phyloP scores from a whole-genome alignment of 2,797 vertebrate genomes.

The Malurus leucopterus region DNA sequence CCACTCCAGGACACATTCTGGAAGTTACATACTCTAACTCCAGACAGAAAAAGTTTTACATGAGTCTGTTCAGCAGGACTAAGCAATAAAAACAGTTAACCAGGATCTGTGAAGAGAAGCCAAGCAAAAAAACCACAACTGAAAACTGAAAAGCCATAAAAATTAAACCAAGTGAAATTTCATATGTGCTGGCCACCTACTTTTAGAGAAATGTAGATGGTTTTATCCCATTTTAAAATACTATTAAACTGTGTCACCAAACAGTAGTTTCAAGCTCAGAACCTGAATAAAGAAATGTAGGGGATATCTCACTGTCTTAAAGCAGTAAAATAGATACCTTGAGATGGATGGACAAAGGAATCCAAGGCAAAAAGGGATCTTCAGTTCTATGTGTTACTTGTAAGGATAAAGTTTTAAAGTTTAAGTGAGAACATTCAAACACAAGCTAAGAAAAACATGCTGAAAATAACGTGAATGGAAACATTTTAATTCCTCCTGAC shows the following conservation, averaged over 20 bases:
- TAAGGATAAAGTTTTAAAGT: not conserved
- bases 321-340: not conserved
- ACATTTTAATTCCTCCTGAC: not conserved
- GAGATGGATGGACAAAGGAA: not conserved
- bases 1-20: not conserved
- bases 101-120: slow-evolving; percentile 40
- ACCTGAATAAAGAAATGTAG: not conserved
- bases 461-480: not conserved
- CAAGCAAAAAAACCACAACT: slow-evolving; percentile 54
- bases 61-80: not conserved
- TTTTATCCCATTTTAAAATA: slow-evolving; percentile 8
- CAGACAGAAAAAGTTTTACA: not conserved
- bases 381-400: not conserved
- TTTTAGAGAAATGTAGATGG: not conserved
- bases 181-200: not conserved
- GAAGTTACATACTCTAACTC: not conserved
- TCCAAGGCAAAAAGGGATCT: not conserved
- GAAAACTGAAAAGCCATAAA: slow-evolving; percentile 51
- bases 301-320: not conserved
- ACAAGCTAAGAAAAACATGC: not conserved
- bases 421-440: not conserved
- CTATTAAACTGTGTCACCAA: not conserved
- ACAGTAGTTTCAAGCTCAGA: not conserved
- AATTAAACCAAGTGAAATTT: slow-evolving; percentile 47
- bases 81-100: slow-evolving; percentile 38